A percentile compares a stretch with the other conserved stretches of the same genome.
phyloP scores from a whole-genome alignment of 2,888 invertebrate genomes.

The Orthosia gothica region DNA sequence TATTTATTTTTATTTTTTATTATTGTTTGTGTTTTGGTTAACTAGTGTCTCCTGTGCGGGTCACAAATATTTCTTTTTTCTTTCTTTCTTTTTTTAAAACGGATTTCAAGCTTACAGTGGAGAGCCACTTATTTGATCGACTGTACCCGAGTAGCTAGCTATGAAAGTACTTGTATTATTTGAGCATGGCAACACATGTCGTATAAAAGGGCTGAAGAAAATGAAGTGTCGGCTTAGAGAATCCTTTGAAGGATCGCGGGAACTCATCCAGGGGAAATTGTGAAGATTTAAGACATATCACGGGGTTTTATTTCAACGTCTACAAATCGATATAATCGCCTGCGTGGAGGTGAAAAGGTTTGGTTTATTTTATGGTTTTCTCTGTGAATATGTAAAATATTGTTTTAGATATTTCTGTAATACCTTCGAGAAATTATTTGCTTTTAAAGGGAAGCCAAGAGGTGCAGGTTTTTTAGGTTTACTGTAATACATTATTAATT shows the following conservation, averaged over 20 bases:
- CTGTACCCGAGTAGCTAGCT: constrained; percentile 27
- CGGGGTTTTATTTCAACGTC: constrained; percentile 54
- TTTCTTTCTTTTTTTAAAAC: no score
- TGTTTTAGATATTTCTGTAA: constrained; percentile 6
- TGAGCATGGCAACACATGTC: constrained; percentile 63
- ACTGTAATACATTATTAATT: no score
- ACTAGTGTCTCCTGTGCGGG: no score
- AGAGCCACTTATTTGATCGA: constrained; percentile 2
- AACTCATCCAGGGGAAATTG: constrained; percentile 57
- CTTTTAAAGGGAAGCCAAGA: no score
- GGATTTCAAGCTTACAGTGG: not conserved
- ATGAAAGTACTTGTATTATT: constrained; percentile 55
- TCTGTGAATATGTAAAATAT: not conserved
- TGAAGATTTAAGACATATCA: constrained; percentile 55
- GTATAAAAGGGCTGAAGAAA: constrained; percentile 70
- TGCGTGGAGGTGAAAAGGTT: constrained; percentile 8
- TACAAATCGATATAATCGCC: constrained; percentile 35
- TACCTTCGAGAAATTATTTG: not conserved
- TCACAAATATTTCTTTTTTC: no score
- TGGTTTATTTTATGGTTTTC: constrained; percentile 17
- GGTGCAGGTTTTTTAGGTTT: no score
- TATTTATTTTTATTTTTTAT: no score
- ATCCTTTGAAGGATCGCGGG: constrained; percentile 74
- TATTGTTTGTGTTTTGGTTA: no score
- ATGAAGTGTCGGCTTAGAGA: constrained; percentile 78